Percentiles rank a stretch among this genome's conserved stretches.
These are phyloP conservation scores for Gallinago undulata DNA, from an alignment of 2,113 vertebrate species.

Conservation along the genomic window DNA sequence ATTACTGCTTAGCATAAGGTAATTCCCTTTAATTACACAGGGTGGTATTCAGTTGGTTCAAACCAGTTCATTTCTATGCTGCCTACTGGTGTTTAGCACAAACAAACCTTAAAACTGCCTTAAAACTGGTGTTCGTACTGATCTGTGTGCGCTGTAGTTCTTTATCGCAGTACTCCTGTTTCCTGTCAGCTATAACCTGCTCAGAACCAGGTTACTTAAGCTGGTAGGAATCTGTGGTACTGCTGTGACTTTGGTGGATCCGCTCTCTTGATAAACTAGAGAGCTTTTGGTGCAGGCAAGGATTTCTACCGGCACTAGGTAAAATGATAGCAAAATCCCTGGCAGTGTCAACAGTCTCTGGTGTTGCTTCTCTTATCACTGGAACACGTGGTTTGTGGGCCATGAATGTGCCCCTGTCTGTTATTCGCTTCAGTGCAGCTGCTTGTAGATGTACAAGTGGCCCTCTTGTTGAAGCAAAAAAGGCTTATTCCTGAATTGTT, in stretches of 20 bases:
- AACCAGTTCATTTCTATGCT: neutral
- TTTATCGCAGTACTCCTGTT: neutral
- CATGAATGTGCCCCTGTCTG: neutral
- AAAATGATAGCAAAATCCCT: neutral
- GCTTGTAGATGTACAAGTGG: neutral
- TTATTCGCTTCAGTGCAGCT: neutral
- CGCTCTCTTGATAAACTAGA: neutral
- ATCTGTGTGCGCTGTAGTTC: neutral
- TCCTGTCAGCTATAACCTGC: neutral
- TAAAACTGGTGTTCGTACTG: neutral
- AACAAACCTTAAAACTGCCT: neutral
- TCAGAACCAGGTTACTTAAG: neutral
- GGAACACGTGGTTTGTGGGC: neutral
- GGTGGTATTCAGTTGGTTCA: neutral
- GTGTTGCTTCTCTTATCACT: neutral
- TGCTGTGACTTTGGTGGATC: neutral
- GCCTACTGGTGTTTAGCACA: neutral
- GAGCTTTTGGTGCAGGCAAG: neutral
- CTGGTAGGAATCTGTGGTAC: neutral
- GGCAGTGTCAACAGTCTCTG: neutral
- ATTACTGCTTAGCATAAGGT: neutral
- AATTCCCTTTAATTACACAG: neutral
- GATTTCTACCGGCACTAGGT: neutral
- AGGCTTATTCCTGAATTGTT: neutral
- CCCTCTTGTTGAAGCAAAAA: neutral